Evolutionary conservation across 2,888 invertebrate species (phyloP), one percentile per base, ranked within the genome.

Genomic region (Euzophera pinguis): DNA sequence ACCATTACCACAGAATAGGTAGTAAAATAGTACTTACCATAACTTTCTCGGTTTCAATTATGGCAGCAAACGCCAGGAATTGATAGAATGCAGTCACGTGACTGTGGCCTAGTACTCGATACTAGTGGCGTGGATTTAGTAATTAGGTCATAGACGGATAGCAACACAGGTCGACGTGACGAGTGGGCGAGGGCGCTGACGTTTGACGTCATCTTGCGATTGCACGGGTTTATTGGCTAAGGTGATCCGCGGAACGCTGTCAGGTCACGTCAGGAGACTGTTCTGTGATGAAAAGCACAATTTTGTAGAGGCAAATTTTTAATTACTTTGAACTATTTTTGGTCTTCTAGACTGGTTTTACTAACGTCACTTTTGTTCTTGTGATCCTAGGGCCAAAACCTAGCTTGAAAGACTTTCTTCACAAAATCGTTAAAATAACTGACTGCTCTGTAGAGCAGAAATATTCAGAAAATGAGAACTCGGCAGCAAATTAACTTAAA

Each of bases 141-240:
- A 45, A 34, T 45, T 32, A 32, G 34, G 32, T 45, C 32, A 32
- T 34, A 45, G 45, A 45, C 45, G 45, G 45, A 45, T 45, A 29
- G 45, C n/a, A 45, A 45, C 45, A 45, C 45, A 45, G 32, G 45
- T 45, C 32, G 45, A 16, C 45, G 32, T 6, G 29, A 14, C 29
- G 45, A 45, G 45, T 32, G 45, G 45, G 45, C 45, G 45, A 45
- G 45, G 32, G 32, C 32, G 12, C 14, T 34, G 45, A 32, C 45
- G 29, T 45, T 13, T 45, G 32, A 45, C 45, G 45, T 32, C 45
- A 32, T 29, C 14, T 9, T 10, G 32, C 6, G 32, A 34, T 45
- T 32, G 45, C 34, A 27, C 8, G 9, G 13, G 13, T 27, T 42
- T 45, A 45, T 45, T 45, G 45, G 45, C 45, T 6, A 5, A 9